These are phyloP conservation scores for Dryobotodes eremita DNA, from an alignment of 2,888 invertebrate species.

Conservation along the genomic window DNA sequence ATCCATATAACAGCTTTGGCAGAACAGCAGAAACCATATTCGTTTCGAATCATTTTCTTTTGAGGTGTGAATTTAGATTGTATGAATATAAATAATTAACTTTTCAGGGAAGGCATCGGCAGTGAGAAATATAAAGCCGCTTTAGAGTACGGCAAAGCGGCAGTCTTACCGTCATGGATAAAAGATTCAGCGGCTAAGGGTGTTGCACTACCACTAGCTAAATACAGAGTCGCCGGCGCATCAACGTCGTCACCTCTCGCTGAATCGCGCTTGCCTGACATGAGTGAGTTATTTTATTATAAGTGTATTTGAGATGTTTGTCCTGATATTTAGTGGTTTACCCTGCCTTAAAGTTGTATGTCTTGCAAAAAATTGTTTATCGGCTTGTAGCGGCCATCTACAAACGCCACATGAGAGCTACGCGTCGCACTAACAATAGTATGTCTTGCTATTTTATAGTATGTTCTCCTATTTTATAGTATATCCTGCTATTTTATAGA, in stretches of 20 bases:
- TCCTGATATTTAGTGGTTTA: neutral
- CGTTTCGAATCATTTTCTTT: no score
- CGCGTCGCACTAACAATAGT: no score
- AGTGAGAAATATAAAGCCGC: slow-evolving; percentile 94
- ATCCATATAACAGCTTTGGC: neutral
- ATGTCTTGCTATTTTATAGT: no score
- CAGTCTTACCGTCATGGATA: slow-evolving; percentile 95
- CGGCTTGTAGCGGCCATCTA: no score
- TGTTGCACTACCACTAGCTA: slow-evolving; percentile 92
- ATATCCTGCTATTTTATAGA: no score
- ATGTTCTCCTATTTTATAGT: no score
- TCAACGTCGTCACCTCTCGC: slow-evolving; percentile 94
- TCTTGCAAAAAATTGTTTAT: neutral
- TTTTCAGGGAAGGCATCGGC: slow-evolving; percentile 90
- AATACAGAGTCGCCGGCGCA: slow-evolving; percentile 91
- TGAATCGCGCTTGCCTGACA: slow-evolving; percentile 84
- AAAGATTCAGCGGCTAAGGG: slow-evolving; percentile 94
- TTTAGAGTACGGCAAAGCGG: slow-evolving; percentile 89
- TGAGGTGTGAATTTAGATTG: neutral
- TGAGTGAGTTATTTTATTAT: slow-evolving; percentile 81
- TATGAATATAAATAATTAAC: neutral
- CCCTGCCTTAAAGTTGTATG: neutral
- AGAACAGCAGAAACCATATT: neutral
- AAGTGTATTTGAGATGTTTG: neutral
- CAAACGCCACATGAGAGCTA: no score